Evolutionary conservation across 1,140 invertebrate species (phyloP), one percentile per base, ranked within the genome.

Genomic region (Drosophila neocordata): DNA sequence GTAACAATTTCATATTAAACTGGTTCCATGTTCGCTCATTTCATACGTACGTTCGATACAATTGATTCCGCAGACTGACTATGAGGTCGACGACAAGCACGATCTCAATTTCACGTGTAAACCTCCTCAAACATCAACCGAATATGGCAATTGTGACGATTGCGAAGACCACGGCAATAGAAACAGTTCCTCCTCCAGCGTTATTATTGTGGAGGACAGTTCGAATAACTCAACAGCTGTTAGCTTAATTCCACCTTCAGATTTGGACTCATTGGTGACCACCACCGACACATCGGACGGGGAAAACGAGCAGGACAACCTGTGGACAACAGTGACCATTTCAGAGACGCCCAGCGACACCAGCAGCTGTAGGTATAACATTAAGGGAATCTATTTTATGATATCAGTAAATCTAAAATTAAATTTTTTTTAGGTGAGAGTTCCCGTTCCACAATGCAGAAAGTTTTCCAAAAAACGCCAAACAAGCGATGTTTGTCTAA

Each of bases 21-120:
- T 34, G 24, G 24, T 48, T 48, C 22, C 53, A 56, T 51, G 44
- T 51, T 31, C 27, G 27, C 7, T 31, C 27, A 4, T 44, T 44
- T 44, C 41, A 44, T 18, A 48, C 41, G n/a, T 9, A 48, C 15
- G 7, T 11, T 20, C 41, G 41, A 48, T 38, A 38, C 12, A 38
- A 38, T 48, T 48, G 41, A 48, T 20, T 48, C 41, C 41, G 15
- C 41, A 48, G 41, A 44, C 52, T 55, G 27, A 55, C 52, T 13
- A 55, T 31, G 52, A 55, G 12, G 52, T 13, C 52, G 52, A 2
- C 6, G 52, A 27, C 13, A 22, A 15, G 24, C 8, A 9, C 52
- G 52, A 24, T 48, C 41, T 48, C 1, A 44, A 51, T 6, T 59
- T 64, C 38, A 31, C 73, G 31, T 77, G 70, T 4, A 56, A 34